These are phyloP conservation scores for Halictus quadricinctus DNA, from an alignment of 2,888 invertebrate species.

Conservation along the genomic window DNA sequence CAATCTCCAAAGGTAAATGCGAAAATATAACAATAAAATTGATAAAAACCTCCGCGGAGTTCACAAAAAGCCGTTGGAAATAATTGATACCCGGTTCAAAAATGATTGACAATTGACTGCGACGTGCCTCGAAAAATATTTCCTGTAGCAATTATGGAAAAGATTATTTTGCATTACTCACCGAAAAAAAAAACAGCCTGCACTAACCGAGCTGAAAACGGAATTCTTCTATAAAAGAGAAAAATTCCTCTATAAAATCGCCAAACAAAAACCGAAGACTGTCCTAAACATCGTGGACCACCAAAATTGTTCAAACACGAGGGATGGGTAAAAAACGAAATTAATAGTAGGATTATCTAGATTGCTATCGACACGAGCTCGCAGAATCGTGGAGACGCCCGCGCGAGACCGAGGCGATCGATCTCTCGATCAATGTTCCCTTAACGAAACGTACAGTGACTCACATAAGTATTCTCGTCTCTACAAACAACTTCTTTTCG, in stretches of 20 bases:
- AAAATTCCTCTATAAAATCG: neutral
- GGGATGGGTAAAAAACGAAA: neutral
- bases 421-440: slow-evolving; percentile 3
- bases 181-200: neutral
- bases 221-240: neutral
- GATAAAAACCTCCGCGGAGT: neutral
- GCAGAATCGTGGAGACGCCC: neutral
- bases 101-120: neutral
- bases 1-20: neutral
- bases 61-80: neutral
- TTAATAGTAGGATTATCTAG: neutral
- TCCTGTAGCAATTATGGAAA: neutral
- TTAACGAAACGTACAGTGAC: neutral
- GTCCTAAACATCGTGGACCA: neutral
- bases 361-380: neutral
- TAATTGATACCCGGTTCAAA: neutral
- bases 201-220: neutral
- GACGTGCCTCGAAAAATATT: neutral
- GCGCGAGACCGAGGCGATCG: neutral
- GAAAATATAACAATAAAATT: neutral
- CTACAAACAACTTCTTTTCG: neutral
- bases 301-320: neutral
- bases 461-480: neutral
- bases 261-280: neutral
- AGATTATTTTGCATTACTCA: neutral